A percentile compares a stretch with the other conserved stretches of the same genome.
phyloP scores from a whole-genome alignment of 2,888 invertebrate genomes.

The Chloroclysta siterata region DNA sequence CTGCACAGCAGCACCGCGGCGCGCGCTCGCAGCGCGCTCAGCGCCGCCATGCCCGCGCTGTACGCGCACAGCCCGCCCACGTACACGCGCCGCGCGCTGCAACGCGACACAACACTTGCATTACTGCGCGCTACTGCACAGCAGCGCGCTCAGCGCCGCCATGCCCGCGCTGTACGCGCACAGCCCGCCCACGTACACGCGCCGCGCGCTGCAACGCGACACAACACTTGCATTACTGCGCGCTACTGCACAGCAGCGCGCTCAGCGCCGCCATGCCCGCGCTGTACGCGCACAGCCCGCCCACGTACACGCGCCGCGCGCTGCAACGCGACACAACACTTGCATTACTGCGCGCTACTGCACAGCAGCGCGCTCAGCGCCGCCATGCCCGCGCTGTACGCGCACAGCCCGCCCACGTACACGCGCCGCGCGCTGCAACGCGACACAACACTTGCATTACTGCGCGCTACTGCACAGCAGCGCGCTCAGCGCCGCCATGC shows the following conservation, averaged over 20 bases:
- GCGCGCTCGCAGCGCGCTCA: constrained; percentile 91
- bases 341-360: too few relatives aligned
- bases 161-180: constrained; percentile 95
- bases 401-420: constrained; percentile 94
- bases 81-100: constrained; percentile 94
- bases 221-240: too few relatives aligned
- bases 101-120: constrained; percentile 46
- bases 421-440: constrained; percentile 91
- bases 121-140: constrained; percentile 92
- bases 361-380: constrained; percentile 93
- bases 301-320: constrained; percentile 94
- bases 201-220: constrained; percentile 88
- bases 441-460: not conserved
- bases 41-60: constrained; percentile 93
- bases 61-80: constrained; percentile 95
- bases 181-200: constrained; percentile 95
- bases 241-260: constrained; percentile 93
- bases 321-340: constrained; percentile 85
- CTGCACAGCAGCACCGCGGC: constrained; percentile 94
- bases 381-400: constrained; percentile 95
- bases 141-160: constrained; percentile 92
- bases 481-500: too few relatives aligned
- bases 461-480: too few relatives aligned
- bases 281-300: constrained; percentile 94
- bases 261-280: constrained; percentile 96